Evolutionary conservation across 2,113 vertebrate species (phyloP).

Genomic region (Meriones unguiculatus): DNA sequence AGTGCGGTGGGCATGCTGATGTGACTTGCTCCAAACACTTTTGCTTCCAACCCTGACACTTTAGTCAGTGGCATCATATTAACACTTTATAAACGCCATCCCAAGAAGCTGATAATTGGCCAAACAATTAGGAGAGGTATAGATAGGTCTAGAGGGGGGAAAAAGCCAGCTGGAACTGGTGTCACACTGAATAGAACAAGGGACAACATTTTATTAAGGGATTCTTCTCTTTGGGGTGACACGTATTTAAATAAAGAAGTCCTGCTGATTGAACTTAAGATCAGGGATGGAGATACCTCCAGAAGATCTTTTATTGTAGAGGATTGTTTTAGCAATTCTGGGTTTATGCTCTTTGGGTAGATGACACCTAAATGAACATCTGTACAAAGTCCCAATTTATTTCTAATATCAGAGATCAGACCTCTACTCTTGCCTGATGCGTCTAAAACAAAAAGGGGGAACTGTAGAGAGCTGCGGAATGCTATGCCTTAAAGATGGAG

Average conservation of each 20-base stretch:
- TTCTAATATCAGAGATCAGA: no score
- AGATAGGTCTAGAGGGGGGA: not conserved
- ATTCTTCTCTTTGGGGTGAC: not conserved
- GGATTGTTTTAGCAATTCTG: no score
- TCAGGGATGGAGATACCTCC: no score
- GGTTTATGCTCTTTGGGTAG: no score
- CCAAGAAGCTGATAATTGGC: constrained; percentile 51
- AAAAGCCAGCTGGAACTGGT: constrained; percentile 39
- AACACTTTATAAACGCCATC: constrained; percentile 5
- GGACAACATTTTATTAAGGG: not conserved
- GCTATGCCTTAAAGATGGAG: no score
- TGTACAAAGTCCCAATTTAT: no score
- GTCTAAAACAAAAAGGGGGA: no score
- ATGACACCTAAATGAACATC: no score
- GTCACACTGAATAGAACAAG: not conserved
- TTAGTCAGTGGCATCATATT: not conserved
- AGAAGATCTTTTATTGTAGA: no score
- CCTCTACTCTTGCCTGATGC: no score
- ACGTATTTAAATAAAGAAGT: not conserved
- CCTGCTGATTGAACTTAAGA: no score
- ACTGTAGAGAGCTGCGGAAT: no score
- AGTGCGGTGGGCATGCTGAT: not conserved
- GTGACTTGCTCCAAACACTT: constrained; percentile 4
- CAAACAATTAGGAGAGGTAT: not conserved
- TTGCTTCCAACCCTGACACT: not conserved